These are phyloP conservation scores for Prosopocoilus inquinatus DNA, from an alignment of 2,888 invertebrate genomes.

Conservation along the genomic window DNA sequence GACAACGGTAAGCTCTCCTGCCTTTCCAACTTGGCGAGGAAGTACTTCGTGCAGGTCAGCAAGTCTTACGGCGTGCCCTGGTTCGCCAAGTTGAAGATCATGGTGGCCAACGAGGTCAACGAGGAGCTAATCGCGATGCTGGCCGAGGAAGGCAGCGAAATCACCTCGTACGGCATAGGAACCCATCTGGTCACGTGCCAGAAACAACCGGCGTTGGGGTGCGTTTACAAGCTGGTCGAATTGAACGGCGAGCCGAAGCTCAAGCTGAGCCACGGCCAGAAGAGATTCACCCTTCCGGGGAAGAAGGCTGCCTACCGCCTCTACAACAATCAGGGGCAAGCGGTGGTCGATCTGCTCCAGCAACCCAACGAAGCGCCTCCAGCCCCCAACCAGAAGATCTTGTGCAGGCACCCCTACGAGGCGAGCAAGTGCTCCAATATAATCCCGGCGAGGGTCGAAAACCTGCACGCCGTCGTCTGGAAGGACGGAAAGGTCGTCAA, in stretches of 20 bases:
- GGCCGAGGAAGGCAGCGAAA: conserved; percentile 94
- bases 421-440: conserved; percentile 96
- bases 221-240: conserved; percentile 96
- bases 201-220: conserved; percentile 94
- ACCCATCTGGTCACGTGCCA: conserved; percentile 99
- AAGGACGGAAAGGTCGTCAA: conserved; percentile 72
- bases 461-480: conserved; percentile 83
- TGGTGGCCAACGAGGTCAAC: conserved; percentile 98
- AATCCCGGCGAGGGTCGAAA: conserved; percentile 83
- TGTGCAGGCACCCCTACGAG: conserved; percentile 95
- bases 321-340: conserved; percentile 76
- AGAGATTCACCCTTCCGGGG: conserved; percentile 96
- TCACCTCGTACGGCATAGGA: conserved; percentile 94
- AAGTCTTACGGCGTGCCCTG: conserved; percentile 73
- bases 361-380: conserved; percentile 77
- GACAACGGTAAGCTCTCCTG: conserved; percentile 98
- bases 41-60: conserved; percentile 76
- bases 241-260: conserved; percentile 87
- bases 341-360: conserved; percentile 87
- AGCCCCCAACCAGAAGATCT: conserved; percentile 72
- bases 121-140: conserved; percentile 96
- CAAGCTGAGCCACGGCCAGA: conserved; percentile 95
- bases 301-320: conserved; percentile 78
- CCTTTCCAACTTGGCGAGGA: conserved; percentile 80
- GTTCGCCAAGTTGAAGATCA: conserved; percentile 85